These are phyloP conservation scores for Agrochola lychnidis DNA, from an alignment of 2,888 invertebrate species.

Conservation along the genomic window DNA sequence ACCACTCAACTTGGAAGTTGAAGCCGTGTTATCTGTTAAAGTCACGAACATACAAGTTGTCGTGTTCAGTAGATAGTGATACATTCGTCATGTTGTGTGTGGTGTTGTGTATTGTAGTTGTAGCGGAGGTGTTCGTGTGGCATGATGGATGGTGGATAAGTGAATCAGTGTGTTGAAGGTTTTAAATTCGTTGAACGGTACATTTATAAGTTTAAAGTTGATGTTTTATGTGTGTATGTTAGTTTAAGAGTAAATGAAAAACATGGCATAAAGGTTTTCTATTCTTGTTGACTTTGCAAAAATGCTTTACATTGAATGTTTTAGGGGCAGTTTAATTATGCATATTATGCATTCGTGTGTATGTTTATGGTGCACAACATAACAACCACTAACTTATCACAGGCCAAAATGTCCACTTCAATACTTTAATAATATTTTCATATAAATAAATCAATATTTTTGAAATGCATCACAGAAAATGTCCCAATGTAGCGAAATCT, in stretches of 20 bases:
- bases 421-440: no score
- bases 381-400: no score
- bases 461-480: background rate
- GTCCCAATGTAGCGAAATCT: background rate
- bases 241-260: background rate
- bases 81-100: background rate
- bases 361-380: no score
- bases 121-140: background rate
- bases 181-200: background rate
- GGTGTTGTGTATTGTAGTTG: slow-evolving; percentile 3
- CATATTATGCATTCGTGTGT: no score
- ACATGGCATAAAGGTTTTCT: background rate
- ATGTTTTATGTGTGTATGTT: background rate
- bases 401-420: no score
- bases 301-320: no score
- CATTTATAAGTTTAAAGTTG: background rate
- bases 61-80: slow-evolving; percentile 7
- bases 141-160: background rate
- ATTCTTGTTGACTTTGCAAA: background rate
- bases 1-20: background rate
- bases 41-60: slow-evolving; percentile 12
- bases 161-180: background rate
- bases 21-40: slow-evolving; percentile 4
- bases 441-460: no score
- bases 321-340: no score